Conservation (phyloP, 2,888 invertebrate species). For the Heliothis peltigera region DNA sequence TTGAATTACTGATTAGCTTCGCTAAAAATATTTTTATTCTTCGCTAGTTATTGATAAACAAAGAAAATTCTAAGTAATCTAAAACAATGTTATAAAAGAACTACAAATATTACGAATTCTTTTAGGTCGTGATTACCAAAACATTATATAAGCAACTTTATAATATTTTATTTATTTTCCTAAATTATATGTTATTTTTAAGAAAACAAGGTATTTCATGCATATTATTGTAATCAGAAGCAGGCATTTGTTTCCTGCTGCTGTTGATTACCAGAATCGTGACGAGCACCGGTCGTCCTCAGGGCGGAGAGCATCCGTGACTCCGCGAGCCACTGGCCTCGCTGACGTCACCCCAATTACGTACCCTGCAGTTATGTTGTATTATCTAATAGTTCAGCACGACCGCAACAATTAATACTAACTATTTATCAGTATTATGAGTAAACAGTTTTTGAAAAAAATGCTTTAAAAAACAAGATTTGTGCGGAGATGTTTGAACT, state of each 20-base stretch:
- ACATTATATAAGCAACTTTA: not conserved
- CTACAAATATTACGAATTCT: no score
- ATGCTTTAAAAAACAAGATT: conserved; percentile 14
- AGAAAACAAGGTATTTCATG: conserved; percentile 22
- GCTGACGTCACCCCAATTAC: conserved; percentile 79
- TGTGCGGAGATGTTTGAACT: conserved; percentile 11
- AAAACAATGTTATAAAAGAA: not conserved
- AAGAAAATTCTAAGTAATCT: not conserved
- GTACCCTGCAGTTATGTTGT: conserved; percentile 63
- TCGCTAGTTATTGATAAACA: not conserved
- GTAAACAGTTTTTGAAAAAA: conserved; percentile 32
- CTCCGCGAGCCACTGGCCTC: conserved; percentile 74
- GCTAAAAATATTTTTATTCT: conserved; percentile 11
- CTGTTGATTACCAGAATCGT: conserved; percentile 73
- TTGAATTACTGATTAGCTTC: conserved; percentile 27
- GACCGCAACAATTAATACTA: conserved; percentile 66
- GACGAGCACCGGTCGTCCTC: conserved; percentile 80
- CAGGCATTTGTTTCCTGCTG: conserved; percentile 75
- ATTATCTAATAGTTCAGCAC: conserved; percentile 74
- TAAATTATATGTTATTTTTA: conserved; percentile 15
- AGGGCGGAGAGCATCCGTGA: conserved; percentile 71
- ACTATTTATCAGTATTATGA: conserved; percentile 47
- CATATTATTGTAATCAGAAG: conserved; percentile 52
- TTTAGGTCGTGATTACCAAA: not conserved
- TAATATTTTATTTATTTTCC: not conserved